phyloP scores from a whole-genome alignment of 2,113 vertebrate species.

The Deroptyus accipitrinus region DNA sequence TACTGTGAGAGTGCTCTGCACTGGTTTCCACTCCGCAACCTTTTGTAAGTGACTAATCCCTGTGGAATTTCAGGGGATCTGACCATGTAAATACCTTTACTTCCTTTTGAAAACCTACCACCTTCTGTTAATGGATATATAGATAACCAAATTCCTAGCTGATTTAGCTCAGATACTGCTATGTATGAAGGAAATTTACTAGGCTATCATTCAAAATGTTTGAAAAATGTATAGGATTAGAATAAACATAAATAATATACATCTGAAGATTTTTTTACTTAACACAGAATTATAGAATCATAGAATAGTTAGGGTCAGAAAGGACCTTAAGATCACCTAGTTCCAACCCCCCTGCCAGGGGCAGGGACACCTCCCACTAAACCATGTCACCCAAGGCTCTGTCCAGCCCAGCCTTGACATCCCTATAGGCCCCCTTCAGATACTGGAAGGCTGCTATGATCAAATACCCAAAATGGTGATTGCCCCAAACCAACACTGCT shows the following conservation, averaged over 20 bases:
- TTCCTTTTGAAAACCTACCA: not conserved
- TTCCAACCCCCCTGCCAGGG: too few relatives aligned
- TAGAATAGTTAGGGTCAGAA: too few relatives aligned
- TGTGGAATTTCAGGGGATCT: not conserved
- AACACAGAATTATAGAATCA: not conserved
- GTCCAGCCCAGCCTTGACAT: too few relatives aligned
- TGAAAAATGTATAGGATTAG: not conserved
- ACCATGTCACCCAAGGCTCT: too few relatives aligned
- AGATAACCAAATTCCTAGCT: not conserved
- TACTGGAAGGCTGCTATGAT: not conserved
- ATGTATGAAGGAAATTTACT: not conserved
- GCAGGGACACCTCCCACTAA: too few relatives aligned
- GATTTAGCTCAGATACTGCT: not conserved
- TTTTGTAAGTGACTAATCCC: conserved; percentile 5
- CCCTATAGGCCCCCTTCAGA: too few relatives aligned
- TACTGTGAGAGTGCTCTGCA: not conserved
- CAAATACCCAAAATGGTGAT: not conserved
- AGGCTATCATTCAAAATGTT: not conserved
- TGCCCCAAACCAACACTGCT: not conserved
- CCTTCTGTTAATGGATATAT: not conserved
- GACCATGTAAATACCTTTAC: not conserved
- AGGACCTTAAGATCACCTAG: too few relatives aligned
- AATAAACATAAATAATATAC: not conserved
- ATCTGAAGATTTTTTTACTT: not conserved
- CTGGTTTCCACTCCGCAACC: not conserved